These are phyloP conservation scores for Mustela nigripes DNA, from an alignment of 2,113 vertebrate species.

Conservation along the genomic window DNA sequence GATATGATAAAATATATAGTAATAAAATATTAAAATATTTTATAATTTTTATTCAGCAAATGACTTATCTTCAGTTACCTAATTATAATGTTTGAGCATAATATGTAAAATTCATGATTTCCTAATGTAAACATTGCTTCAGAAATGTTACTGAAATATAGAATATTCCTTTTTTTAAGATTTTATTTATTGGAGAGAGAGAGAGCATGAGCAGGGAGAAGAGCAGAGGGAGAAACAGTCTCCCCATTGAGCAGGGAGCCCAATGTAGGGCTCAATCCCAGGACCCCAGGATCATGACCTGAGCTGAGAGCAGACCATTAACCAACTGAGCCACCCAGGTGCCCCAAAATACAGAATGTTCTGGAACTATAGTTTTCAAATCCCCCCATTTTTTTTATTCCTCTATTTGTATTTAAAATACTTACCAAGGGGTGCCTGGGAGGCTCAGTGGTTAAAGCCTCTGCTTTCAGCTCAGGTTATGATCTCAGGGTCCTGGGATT, in stretches of 20 bases:
- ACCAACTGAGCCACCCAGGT: neutral
- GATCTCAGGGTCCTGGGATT: too few species aligned
- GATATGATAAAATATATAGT: neutral
- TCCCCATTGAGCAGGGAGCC: neutral
- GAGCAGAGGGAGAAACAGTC: neutral
- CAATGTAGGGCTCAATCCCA: neutral
- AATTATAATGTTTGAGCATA: neutral
- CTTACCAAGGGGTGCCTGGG: too few species aligned
- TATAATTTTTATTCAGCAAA: neutral
- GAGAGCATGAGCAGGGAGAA: neutral
- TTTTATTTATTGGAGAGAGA: neutral
- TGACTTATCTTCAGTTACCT: neutral
- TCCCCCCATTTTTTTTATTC: neutral
- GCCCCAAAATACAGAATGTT: neutral
- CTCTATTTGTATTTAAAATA: neutral
- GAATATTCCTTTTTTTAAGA: neutral
- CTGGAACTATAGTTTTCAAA: neutral
- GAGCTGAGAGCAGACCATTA: neutral
- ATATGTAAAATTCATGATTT: neutral
- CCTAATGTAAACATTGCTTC: slow-evolving; percentile 52
- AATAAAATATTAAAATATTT: neutral
- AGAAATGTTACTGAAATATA: slow-evolving; percentile 38
- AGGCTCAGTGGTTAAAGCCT: too few species aligned
- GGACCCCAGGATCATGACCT: neutral
- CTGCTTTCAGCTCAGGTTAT: too few species aligned